Percentiles rank a stretch among this genome's conserved stretches.
phyloP scores from a whole-genome alignment of 2,888 invertebrate species.

The Metopia argyrocephala region DNA sequence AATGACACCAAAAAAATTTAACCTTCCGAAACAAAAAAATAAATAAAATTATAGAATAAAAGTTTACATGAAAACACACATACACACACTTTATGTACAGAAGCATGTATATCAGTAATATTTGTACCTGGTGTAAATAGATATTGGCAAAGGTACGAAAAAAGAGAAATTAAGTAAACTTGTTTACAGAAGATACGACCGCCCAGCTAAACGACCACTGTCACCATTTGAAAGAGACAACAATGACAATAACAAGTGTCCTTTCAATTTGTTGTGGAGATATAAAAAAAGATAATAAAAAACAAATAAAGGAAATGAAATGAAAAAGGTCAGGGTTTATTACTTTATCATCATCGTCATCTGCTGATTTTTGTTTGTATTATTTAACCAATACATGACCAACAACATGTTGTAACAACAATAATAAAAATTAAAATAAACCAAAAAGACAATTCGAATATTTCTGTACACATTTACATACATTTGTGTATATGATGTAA shows the following conservation, averaged over 20 bases:
- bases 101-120: background rate
- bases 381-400: slow-evolving; percentile 4
- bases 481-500: too few species aligned
- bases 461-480: too few species aligned
- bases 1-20: slow-evolving; percentile 1
- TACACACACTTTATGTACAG: background rate
- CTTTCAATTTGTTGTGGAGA: slow-evolving; percentile 25
- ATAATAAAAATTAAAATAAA: background rate
- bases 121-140: background rate
- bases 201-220: background rate
- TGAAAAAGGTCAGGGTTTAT: slow-evolving; percentile 47
- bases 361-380: background rate
- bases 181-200: background rate
- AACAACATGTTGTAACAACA: slow-evolving; percentile 17
- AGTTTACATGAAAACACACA: too few species aligned
- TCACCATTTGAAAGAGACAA: background rate
- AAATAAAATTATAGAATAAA: too few species aligned
- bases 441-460: too few species aligned
- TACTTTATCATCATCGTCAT: background rate
- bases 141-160: background rate
- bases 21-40: background rate
- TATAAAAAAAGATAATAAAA: slow-evolving; percentile 12
- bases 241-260: slow-evolving; percentile 7
- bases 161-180: background rate
- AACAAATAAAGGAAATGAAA: background rate